Percentiles rank a stretch among this genome's conserved stretches.
Conservation (phyloP, 2,113 vertebrate species). For the Lasiurus cinereus region DNA sequence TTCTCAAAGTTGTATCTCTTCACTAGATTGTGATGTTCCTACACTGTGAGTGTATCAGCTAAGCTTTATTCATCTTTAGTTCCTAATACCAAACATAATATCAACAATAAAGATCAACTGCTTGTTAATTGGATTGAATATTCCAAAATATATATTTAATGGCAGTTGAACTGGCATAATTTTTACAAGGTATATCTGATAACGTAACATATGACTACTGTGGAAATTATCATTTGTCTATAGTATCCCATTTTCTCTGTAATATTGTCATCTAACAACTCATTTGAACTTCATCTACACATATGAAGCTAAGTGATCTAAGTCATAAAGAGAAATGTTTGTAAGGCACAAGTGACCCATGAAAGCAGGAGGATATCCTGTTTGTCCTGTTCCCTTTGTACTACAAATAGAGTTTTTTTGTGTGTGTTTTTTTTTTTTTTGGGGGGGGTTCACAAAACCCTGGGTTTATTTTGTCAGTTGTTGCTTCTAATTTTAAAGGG, state of each 20-base stretch:
- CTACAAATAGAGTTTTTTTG: not conserved
- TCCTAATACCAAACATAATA: not conserved
- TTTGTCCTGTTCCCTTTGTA: conserved; percentile 65
- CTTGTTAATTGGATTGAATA: conserved; percentile 4
- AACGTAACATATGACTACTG: not conserved
- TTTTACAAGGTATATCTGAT: not conserved
- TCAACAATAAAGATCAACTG: not conserved
- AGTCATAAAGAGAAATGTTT: conserved; percentile 43
- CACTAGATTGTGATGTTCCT: not conserved
- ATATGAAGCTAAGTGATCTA: conserved; percentile 29
- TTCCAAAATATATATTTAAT: not conserved
- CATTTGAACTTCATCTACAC: conserved; percentile 29
- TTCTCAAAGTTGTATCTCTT: not conserved
- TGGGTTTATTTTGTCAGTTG: conserved; percentile 42
- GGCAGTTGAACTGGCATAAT: conserved; percentile 8
- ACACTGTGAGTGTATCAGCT: not conserved
- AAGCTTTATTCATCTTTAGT: conserved; percentile 35
- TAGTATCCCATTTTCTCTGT: conserved; percentile 19
- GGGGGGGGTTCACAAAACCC: not conserved
- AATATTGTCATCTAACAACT: not conserved
- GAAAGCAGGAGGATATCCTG: conserved; percentile 15
- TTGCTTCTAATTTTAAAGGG: conserved; percentile 59
- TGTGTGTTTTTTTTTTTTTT: not conserved
- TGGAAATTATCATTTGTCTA: not conserved
- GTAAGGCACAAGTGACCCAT: conserved; percentile 37